These are phyloP conservation scores for Sprattus sprattus DNA, from an alignment of 2,113 vertebrate genomes.

Conservation along the genomic window DNA sequence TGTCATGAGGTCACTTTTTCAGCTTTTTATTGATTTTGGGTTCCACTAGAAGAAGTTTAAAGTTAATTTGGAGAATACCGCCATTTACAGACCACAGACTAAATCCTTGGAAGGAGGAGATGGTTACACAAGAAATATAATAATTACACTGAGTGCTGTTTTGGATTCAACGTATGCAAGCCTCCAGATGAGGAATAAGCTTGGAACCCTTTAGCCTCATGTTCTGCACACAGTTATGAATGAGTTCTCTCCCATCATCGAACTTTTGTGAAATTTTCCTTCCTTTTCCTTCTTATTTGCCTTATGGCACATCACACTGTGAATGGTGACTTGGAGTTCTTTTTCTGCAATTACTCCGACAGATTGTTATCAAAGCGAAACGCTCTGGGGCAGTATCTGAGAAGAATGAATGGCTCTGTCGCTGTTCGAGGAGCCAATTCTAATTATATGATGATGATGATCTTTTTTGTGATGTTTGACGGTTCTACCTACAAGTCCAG, in stretches of 20 bases:
- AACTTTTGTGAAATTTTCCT: not conserved
- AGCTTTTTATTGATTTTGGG: not conserved
- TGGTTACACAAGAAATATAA: not conserved
- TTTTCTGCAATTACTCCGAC: not conserved
- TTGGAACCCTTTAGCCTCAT: not conserved
- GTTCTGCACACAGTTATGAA: not conserved
- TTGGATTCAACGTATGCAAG: not conserved
- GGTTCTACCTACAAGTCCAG: too few species aligned
- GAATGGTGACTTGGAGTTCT: not conserved
- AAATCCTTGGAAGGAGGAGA: not conserved
- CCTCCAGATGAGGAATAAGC: not conserved
- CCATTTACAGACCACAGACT: not conserved
- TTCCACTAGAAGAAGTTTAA: not conserved
- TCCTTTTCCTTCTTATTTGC: not conserved
- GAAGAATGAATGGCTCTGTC: not conserved
- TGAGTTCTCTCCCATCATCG: not conserved
- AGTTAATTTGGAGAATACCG: not conserved
- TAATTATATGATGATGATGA: not conserved
- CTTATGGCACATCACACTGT: not conserved
- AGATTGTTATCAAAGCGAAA: slow-evolving; percentile 1
- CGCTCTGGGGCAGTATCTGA: not conserved
- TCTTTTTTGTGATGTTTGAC: not conserved
- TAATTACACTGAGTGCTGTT: not conserved
- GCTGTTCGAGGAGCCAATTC: not conserved
- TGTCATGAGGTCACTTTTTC: not conserved